Percentiles rank a stretch among this genome's conserved stretches.
phyloP scores from a whole-genome alignment of 2,797 vertebrate species.

The Graptemys geographica region DNA sequence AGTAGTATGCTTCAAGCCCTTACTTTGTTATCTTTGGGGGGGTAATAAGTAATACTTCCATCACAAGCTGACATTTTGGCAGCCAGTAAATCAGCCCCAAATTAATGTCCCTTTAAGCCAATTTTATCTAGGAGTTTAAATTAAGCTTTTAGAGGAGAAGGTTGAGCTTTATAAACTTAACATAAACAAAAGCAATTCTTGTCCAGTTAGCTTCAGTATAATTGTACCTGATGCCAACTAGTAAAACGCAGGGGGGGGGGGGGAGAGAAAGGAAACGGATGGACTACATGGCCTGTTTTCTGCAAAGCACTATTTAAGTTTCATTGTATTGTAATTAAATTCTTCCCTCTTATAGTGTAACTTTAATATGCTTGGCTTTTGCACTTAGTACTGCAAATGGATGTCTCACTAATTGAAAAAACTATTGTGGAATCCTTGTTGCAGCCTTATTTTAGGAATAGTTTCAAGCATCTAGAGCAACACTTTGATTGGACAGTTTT shows the following conservation, averaged over 20 bases:
- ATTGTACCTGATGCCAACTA: not conserved
- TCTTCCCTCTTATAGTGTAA: not conserved
- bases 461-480: not conserved
- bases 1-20: not conserved
- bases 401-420: not conserved
- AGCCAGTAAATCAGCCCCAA: not conserved
- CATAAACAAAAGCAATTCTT: not conserved
- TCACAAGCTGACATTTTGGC: not conserved
- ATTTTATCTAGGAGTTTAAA: not conserved
- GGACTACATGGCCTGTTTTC: not conserved
- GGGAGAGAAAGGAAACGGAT: too few species aligned
- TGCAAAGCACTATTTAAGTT: not conserved
- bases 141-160: not conserved
- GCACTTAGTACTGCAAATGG: not conserved
- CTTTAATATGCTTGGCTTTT: not conserved
- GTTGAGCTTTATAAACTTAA: not conserved
- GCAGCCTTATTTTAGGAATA: not conserved
- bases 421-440: not conserved
- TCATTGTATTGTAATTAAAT: not conserved
- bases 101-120: not conserved
- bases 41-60: too few species aligned
- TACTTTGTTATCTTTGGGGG: not conserved
- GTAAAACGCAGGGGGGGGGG: not conserved
- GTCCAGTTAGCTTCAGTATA: not conserved
- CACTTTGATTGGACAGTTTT: not conserved